A percentile compares a stretch with the other conserved stretches of the same genome.
These are phyloP conservation scores for Cyclargus thomasi DNA, from an alignment of 1,140 invertebrate genomes.

Conservation along the genomic window DNA sequence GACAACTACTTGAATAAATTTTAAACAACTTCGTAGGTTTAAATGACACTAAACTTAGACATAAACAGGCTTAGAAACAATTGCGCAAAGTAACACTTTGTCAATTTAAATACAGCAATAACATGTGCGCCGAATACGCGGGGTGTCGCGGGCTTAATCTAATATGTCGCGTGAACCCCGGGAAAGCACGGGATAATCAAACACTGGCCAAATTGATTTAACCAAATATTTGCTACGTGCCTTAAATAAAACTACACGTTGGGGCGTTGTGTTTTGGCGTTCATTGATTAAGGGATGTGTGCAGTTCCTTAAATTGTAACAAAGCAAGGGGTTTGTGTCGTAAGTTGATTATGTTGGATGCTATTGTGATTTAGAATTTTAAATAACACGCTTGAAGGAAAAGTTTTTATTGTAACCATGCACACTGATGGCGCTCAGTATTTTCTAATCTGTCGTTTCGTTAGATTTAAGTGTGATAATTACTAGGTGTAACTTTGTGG, in stretches of 20 bases:
- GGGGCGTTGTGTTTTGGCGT: neutral
- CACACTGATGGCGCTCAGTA: too few species aligned
- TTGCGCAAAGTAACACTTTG: too few species aligned
- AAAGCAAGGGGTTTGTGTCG: neutral
- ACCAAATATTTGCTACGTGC: slow-evolving; percentile 29
- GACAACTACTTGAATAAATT: too few species aligned
- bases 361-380: too few species aligned
- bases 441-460: too few species aligned
- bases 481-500: too few species aligned
- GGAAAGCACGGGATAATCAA: slow-evolving; percentile 17
- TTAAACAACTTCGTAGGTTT: too few species aligned
- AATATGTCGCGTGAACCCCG: slow-evolving; percentile 15
- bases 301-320: neutral
- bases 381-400: too few species aligned
- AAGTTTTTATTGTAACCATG: too few species aligned
- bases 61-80: too few species aligned
- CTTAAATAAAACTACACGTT: slow-evolving; percentile 21
- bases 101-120: neutral
- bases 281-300: neutral
- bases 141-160: slow-evolving; percentile 17
- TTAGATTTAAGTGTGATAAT: too few species aligned
- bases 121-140: neutral
- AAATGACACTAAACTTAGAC: too few species aligned
- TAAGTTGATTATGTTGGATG: neutral
- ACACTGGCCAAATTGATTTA: slow-evolving; percentile 31